Evolutionary conservation across 2,888 invertebrate species (phyloP).

Genomic region (Listrodromus nycthemerus): DNA sequence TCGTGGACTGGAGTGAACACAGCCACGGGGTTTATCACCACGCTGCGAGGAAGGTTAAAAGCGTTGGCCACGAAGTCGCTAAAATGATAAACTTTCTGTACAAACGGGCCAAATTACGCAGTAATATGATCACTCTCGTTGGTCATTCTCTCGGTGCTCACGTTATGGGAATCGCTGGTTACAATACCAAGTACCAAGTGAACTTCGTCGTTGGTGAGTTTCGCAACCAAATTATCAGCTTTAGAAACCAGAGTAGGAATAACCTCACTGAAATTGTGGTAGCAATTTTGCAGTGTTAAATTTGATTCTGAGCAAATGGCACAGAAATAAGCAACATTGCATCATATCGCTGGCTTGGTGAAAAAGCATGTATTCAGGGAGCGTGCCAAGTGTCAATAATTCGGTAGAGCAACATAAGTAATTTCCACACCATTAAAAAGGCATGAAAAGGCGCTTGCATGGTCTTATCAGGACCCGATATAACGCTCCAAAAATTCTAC

Average conservation of each 20-base stretch:
- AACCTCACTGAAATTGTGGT: no score
- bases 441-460: no score
- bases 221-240: background rate
- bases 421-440: no score
- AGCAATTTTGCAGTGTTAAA: no score
- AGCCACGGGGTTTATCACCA: background rate
- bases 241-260: background rate
- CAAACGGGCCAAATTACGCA: background rate
- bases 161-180: conserved; percentile 34
- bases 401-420: no score
- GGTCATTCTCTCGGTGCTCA: conserved; percentile 51
- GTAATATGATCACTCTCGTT: background rate
- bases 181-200: background rate
- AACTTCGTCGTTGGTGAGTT: conserved; percentile 34
- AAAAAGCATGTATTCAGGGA: no score
- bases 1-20: conserved; percentile 50
- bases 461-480: no score
- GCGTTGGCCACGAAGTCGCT: conserved; percentile 5
- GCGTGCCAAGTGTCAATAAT: no score
- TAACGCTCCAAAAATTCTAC: no score
- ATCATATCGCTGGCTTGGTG: no score
- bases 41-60: background rate
- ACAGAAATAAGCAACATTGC: no score
- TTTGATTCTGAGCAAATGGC: no score
- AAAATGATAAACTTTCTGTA: conserved; percentile 19